Conservation (phyloP, 1,140 invertebrate genomes). For the Papilio xuthus region DNA sequence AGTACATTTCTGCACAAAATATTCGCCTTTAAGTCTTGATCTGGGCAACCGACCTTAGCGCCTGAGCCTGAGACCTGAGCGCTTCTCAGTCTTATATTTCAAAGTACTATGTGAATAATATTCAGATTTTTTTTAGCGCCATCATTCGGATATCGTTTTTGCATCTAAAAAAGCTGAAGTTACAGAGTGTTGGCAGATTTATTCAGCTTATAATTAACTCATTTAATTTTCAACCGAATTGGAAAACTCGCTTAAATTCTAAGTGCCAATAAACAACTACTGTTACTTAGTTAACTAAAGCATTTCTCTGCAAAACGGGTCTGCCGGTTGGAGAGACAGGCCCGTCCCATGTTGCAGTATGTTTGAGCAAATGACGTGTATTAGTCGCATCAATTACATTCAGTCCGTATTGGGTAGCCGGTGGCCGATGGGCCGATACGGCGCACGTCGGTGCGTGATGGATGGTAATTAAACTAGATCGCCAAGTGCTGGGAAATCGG, state of each 20-base stretch:
- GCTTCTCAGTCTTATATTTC: too few species aligned
- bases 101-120: too few species aligned
- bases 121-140: too few species aligned
- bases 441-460: conserved; percentile 54
- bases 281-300: not conserved
- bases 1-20: not conserved
- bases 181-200: not conserved
- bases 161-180: too few species aligned
- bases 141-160: too few species aligned
- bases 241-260: not conserved
- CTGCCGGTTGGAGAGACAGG: not conserved
- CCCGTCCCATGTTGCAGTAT: conserved; percentile 5
- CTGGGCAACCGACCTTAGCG: too few species aligned
- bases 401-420: conserved; percentile 55
- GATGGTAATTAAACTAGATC: conserved; percentile 74
- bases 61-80: too few species aligned
- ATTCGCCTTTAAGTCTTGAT: too few species aligned
- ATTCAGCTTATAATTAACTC: not conserved
- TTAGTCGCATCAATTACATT: conserved; percentile 67
- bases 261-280: not conserved
- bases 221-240: not conserved
- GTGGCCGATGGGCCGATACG: conserved; percentile 56
- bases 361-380: conserved; percentile 40
- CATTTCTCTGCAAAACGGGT: not conserved
- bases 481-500: conserved; percentile 47